phyloP scores from a whole-genome alignment of 2,888 invertebrate genomes.

The Tetragnatha montana region DNA sequence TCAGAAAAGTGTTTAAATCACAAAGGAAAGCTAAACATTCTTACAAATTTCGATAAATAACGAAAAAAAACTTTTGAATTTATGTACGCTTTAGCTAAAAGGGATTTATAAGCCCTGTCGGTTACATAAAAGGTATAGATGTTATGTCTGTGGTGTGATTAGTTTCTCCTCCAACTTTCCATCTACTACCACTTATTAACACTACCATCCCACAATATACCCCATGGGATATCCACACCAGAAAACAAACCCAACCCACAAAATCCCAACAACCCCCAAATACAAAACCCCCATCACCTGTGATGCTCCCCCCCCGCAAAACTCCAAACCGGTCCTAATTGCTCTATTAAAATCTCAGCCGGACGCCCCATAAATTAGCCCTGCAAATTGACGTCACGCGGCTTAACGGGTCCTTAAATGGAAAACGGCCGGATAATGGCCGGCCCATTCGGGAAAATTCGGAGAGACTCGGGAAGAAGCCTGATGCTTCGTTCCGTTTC shows the following conservation, averaged over 20 bases:
- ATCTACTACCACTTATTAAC: no score
- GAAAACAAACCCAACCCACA: not conserved
- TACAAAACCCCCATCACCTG: not conserved
- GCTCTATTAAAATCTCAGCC: slow-evolving; percentile 41
- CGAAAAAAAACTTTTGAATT: no score
- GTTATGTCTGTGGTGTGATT: no score
- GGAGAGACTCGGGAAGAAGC: not conserved
- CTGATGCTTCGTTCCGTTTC: not conserved
- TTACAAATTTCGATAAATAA: no score
- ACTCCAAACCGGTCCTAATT: slow-evolving; percentile 23
- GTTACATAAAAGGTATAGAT: no score
- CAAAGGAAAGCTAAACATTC: no score
- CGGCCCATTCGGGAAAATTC: not conserved
- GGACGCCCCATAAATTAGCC: slow-evolving; percentile 21
- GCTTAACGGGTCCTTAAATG: slow-evolving; percentile 48
- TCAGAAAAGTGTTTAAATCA: no score
- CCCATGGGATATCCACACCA: not conserved
- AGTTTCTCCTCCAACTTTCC: no score
- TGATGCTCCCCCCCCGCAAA: not conserved
- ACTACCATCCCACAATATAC: no score
- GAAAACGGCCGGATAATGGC: slow-evolving; percentile 32
- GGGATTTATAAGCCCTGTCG: no score
- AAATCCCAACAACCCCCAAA: not conserved
- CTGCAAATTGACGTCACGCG: slow-evolving; percentile 33
- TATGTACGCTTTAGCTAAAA: no score